Evolutionary conservation across 2,113 vertebrate genomes (phyloP), one percentile per base, ranked within the genome.

Genomic region (Callospermophilus lateralis): DNA sequence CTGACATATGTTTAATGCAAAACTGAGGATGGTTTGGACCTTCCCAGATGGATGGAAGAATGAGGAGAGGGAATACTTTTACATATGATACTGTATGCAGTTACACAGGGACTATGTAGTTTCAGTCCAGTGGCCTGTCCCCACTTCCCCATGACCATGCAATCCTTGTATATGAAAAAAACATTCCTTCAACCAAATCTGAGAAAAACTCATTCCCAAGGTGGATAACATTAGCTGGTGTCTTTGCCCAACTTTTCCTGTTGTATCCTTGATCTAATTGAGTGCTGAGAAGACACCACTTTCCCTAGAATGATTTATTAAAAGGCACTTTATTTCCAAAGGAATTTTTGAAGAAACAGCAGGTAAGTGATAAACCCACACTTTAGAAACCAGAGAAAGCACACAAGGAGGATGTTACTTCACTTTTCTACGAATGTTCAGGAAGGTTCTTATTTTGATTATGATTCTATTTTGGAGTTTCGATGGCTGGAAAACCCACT

Each of bases 371-470:
- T 39, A 77, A 96, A 72, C 15, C 20, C 26, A 51, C 34, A 53
- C 34, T 95, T 16, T 11, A 72, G 80, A 92, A 93, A 87, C 37
- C 61, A 78, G 22, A 32, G 26, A 58, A 6, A 51, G 37, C 48
- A 68, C n/a, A 17, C 4, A 48, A 55, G 45, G n/a, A 80, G 39
- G 81, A 42, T 61, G 30, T 70, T 77, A 68, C 67, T 90, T 95
- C 90, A 84, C 39, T 91, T 63, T 81, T 94, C 77, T 93, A 67
- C 67, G 63, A 96, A 34, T 20, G 93, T 97, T 94, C 87, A 81
- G 84, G 10, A 63, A 37, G 84, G 74, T 73, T 93, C 37, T 90
- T 81, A 76, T 77, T 93, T 86, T 93, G 67, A 65, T 78, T 97
- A 78, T 17, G 94, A 94, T 92, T 89, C 39, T 92, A 89, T 32